phyloP scores from a whole-genome alignment of 2,113 vertebrate genomes.

The Coreoperca whiteheadi region DNA sequence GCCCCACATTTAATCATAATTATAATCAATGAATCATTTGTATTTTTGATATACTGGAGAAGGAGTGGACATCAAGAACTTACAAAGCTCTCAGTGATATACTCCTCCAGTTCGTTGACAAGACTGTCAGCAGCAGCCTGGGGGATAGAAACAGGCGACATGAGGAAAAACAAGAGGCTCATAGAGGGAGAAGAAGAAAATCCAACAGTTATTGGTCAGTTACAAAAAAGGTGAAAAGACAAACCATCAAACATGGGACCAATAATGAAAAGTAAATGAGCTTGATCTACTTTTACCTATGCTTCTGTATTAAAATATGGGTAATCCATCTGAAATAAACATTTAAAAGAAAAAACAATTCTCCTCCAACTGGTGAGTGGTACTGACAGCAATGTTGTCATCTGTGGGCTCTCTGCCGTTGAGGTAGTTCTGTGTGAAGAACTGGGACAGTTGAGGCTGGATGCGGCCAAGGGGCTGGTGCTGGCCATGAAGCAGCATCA shows the following conservation, averaged over 20 bases:
- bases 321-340: background rate
- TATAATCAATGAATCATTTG: too few relatives aligned
- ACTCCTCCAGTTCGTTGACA: conserved; percentile 89
- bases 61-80: conserved; percentile 65
- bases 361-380: background rate
- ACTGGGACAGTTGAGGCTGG: conserved; percentile 90
- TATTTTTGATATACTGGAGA: too few relatives aligned
- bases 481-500: conserved; percentile 92
- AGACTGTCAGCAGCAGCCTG: conserved; percentile 87
- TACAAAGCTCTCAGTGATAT: conserved; percentile 92
- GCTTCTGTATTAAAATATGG: background rate
- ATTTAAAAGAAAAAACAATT: background rate
- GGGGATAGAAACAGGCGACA: background rate
- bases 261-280: background rate
- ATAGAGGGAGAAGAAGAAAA: background rate
- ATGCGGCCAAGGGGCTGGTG: conserved; percentile 91
- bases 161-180: background rate
- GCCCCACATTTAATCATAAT: background rate
- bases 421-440: conserved; percentile 93
- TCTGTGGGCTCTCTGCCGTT: conserved; percentile 89
- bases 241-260: background rate
- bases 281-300: background rate
- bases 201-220: background rate
- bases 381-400: conserved; percentile 88
- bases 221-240: background rate